phyloP scores from a whole-genome alignment of 2,888 invertebrate genomes.

The Aphodius granarius region DNA sequence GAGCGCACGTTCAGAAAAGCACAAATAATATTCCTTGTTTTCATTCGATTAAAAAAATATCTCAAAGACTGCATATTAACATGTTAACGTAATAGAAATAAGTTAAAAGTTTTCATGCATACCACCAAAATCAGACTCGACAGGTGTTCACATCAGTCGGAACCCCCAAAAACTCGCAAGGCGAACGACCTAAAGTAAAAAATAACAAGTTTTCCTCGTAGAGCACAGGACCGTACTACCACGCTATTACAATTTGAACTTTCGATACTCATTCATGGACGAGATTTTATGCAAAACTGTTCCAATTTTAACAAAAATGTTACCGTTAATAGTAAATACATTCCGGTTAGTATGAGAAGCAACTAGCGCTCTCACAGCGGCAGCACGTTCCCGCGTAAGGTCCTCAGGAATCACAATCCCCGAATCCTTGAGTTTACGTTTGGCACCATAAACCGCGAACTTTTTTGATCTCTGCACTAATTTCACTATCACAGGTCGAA shows the following conservation, averaged over 20 bases:
- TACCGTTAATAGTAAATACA: neutral
- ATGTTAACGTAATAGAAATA: neutral
- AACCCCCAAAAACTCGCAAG: neutral
- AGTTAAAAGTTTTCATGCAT: neutral
- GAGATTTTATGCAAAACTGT: neutral
- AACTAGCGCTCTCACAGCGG: no score
- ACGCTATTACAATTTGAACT: neutral
- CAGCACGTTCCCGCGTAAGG: no score
- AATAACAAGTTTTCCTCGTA: neutral
- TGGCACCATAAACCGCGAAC: no score
- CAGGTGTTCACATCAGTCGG: neutral
- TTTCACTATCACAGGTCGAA: no score
- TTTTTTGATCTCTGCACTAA: no score
- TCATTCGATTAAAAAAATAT: neutral
- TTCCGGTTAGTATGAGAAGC: neutral
- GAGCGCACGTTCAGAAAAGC: neutral
- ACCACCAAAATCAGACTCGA: neutral
- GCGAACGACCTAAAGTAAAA: neutral
- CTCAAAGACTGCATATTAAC: neutral
- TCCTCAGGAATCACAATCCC: neutral
- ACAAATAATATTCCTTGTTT: neutral
- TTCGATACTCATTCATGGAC: no score
- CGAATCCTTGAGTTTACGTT: no score
- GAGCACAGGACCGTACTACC: neutral
- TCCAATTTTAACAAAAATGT: neutral